These are phyloP conservation scores for Brachycybe producta DNA, from an alignment of 2,888 invertebrate species.

Conservation along the genomic window DNA sequence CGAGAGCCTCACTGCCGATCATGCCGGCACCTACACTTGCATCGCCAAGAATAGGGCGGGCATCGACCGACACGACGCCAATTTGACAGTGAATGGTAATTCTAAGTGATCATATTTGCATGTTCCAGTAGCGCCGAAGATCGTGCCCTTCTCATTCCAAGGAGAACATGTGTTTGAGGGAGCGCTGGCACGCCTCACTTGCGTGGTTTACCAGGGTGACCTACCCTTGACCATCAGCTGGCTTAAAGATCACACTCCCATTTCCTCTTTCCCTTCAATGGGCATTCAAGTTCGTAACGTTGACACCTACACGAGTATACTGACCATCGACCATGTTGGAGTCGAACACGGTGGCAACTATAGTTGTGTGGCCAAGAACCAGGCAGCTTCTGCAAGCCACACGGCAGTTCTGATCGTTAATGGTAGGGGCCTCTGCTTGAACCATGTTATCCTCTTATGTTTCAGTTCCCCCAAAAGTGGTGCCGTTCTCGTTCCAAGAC, in stretches of 20 bases:
- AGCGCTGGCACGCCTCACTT: constrained; percentile 3
- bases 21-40: constrained; percentile 24
- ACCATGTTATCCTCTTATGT: neutral
- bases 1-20: constrained; percentile 26
- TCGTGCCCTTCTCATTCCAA: constrained; percentile 9
- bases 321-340: constrained; percentile 4
- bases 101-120: constrained; percentile 28
- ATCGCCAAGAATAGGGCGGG: constrained; percentile 17
- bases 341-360: constrained; percentile 6
- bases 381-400: constrained; percentile 3
- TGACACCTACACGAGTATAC: constrained; percentile 55
- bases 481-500: constrained; percentile 30
- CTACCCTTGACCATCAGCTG: constrained; percentile 5
- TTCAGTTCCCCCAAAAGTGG: constrained; percentile 34
- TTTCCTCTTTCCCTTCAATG: constrained; percentile 12
- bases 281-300: constrained; percentile 21
- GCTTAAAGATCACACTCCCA: constrained; percentile 40
- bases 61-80: constrained; percentile 19
- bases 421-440: neutral
- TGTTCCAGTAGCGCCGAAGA: constrained; percentile 23
- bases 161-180: constrained; percentile 6
- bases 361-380: constrained; percentile 7
- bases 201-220: constrained; percentile 11
- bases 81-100: constrained; percentile 12
- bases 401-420: constrained; percentile 3